phyloP scores from a whole-genome alignment of 2,797 vertebrate genomes.

The Emydoidea blandingii region DNA sequence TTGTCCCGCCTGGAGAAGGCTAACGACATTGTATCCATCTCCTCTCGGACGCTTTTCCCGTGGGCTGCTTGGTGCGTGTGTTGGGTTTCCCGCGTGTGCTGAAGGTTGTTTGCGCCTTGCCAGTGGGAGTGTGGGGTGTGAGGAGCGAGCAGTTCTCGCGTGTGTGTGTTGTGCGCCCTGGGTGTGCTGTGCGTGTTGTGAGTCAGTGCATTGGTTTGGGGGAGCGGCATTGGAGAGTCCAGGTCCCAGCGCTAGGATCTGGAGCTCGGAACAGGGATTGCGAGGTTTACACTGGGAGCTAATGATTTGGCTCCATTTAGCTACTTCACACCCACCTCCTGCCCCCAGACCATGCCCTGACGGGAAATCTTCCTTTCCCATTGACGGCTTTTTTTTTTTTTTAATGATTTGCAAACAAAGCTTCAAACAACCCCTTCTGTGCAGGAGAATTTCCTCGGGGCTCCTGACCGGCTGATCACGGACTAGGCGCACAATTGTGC shows the following conservation, averaged over 20 bases:
- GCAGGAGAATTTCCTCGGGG: conserved; percentile 2
- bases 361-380: not conserved
- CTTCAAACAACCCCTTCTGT: conserved; percentile 49
- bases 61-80: not conserved
- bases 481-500: conserved; percentile 4
- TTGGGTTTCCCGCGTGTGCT: not conserved
- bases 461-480: not conserved
- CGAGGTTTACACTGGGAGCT: not conserved
- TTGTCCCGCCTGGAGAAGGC: not conserved
- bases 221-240: no score
- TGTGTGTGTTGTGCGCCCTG: not conserved
- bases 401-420: conserved; percentile 67
- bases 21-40: not conserved
- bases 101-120: not conserved
- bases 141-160: no score
- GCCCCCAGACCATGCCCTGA: not conserved
- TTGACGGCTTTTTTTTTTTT: not conserved
- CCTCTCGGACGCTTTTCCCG: not conserved
- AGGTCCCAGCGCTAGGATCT: not conserved
- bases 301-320: not conserved
- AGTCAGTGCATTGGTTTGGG: no score
- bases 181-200: not conserved
- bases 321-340: not conserved
- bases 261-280: not conserved
- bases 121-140: not conserved